Conservation (phyloP, 2,888 invertebrate species). For the Deroplatys truncata region DNA sequence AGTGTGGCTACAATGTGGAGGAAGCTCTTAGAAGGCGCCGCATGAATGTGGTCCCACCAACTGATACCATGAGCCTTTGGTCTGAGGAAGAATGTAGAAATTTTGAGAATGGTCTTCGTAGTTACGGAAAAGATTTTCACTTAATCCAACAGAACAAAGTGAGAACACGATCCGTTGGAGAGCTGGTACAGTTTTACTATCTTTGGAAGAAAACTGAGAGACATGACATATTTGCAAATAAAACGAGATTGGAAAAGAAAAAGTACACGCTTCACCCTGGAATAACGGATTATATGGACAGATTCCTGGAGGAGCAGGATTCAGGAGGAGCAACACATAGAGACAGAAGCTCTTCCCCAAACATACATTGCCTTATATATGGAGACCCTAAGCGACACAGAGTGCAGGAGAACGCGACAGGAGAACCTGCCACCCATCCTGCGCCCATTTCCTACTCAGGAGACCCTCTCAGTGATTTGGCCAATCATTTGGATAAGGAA, state of each 20-base stretch:
- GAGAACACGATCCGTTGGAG: conserved; percentile 89
- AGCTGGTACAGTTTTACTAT: conserved; percentile 86
- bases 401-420: conserved; percentile 23
- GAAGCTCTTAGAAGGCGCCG: conserved; percentile 81
- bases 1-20: conserved; percentile 93
- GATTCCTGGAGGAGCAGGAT: conserved; percentile 85
- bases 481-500: conserved; percentile 35
- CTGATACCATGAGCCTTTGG: conserved; percentile 83
- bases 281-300: conserved; percentile 90
- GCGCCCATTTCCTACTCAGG: conserved; percentile 17
- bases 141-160: conserved; percentile 90
- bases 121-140: conserved; percentile 95
- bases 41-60: conserved; percentile 63
- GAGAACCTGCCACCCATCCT: conserved; percentile 9
- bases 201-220: conserved; percentile 97
- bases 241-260: conserved; percentile 84
- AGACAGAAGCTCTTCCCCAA: conserved; percentile 70
- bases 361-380: conserved; percentile 51
- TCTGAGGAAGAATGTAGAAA: conserved; percentile 95
- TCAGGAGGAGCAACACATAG: conserved; percentile 46
- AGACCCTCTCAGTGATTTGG: conserved; percentile 32
- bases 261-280: conserved; percentile 90
- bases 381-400: conserved; percentile 45
- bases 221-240: conserved; percentile 85
- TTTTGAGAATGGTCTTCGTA: conserved; percentile 92